Percentiles rank a stretch among this genome's conserved stretches.
These are phyloP conservation scores for Benitochromis conjunctus DNA, from an alignment of 2,113 vertebrate genomes.

Conservation along the genomic window DNA sequence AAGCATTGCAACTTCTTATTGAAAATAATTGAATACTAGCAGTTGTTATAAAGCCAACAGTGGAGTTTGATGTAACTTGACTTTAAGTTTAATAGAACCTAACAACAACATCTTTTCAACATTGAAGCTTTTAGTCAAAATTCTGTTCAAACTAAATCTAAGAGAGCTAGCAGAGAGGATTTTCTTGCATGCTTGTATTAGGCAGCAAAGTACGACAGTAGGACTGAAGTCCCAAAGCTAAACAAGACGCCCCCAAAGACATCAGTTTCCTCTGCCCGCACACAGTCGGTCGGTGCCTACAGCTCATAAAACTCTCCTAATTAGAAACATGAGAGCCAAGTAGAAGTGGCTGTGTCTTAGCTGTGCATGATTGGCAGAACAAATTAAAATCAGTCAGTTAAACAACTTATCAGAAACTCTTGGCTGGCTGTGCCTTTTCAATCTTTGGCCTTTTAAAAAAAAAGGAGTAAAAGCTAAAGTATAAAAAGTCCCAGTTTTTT, in stretches of 20 bases:
- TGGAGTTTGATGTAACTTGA: background rate
- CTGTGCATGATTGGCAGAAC: background rate
- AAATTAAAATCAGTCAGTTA: background rate
- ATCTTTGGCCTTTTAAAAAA: background rate
- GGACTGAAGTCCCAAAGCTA: background rate
- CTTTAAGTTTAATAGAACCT: background rate
- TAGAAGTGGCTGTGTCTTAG: background rate
- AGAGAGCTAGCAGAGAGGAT: background rate
- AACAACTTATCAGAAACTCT: background rate
- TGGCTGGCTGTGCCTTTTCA: background rate
- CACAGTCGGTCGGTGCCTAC: background rate
- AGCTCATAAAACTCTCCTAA: background rate
- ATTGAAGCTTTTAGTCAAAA: background rate
- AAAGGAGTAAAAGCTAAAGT: background rate
- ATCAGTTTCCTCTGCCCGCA: background rate
- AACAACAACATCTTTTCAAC: background rate
- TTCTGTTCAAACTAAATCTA: background rate
- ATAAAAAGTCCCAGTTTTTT: fast-evolving
- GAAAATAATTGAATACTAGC: background rate
- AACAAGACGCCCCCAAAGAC: background rate
- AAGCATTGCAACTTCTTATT: background rate
- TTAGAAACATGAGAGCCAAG: background rate
- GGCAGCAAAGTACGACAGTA: background rate
- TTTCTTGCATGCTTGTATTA: background rate
- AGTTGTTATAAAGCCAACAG: background rate